phyloP scores from a whole-genome alignment of 1,140 invertebrate species.

The Nasonia longicornis region DNA sequence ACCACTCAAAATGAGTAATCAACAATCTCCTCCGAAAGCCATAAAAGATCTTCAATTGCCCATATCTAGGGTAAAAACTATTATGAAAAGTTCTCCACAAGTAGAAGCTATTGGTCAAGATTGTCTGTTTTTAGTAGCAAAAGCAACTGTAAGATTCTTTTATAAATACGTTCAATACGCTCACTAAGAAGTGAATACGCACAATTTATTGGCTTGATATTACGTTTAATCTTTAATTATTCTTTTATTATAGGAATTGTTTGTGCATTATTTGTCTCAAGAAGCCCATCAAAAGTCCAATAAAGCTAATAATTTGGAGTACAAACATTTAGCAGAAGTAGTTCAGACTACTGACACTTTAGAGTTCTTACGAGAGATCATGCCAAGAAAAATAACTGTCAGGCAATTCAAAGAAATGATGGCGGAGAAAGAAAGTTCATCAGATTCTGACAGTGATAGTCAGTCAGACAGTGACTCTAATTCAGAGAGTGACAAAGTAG shows the following conservation, averaged over 20 bases:
- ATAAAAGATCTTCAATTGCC: conserved; percentile 71
- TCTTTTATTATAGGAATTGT: conserved; percentile 71
- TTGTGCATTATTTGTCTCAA: conserved; percentile 76
- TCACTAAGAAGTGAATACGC: background rate
- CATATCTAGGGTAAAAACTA: conserved; percentile 81
- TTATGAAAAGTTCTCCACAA: conserved; percentile 89
- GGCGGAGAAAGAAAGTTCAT: conserved; percentile 71
- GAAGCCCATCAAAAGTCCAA: conserved; percentile 70
- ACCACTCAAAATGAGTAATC: conserved; percentile 55
- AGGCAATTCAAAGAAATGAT: conserved; percentile 76
- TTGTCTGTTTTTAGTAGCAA: conserved; percentile 78
- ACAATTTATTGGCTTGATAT: background rate
- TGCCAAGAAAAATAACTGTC: conserved; percentile 79
- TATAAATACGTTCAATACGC: no score
- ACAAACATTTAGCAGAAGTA: conserved; percentile 78
- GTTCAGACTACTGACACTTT: conserved; percentile 76
- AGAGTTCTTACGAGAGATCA: conserved; percentile 78
- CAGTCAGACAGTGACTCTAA: conserved; percentile 63
- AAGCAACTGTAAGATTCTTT: conserved; percentile 76
- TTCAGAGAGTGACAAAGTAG: conserved; percentile 58
- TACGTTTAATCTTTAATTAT: background rate
- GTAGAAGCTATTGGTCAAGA: conserved; percentile 83
- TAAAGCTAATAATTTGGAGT: conserved; percentile 71
- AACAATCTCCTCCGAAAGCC: conserved; percentile 55
- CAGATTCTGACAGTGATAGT: conserved; percentile 65